These are phyloP conservation scores for Avahi laniger DNA, from an alignment of 2,797 vertebrate genomes.

Conservation along the genomic window DNA sequence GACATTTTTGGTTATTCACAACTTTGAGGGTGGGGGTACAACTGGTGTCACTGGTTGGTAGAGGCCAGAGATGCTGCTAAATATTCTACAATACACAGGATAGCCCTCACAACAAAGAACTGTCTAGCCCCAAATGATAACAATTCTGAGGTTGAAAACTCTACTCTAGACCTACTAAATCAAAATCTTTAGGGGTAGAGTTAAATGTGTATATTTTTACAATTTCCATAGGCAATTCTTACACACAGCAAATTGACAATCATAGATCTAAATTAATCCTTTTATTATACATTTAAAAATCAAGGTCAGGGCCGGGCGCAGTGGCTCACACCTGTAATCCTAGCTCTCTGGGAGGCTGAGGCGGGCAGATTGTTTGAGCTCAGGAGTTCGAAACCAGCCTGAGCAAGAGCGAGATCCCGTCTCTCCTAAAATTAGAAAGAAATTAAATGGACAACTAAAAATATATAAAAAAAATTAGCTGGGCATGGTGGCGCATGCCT, in stretches of 20 bases:
- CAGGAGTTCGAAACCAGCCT: too few species aligned
- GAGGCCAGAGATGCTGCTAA: neutral
- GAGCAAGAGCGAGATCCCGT: too few species aligned
- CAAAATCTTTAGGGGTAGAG: neutral
- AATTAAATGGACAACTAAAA: too few species aligned
- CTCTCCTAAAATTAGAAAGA: too few species aligned
- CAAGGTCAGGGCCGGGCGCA: neutral
- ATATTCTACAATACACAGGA: neutral
- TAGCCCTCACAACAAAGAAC: neutral
- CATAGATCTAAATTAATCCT: neutral
- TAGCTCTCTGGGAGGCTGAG: too few species aligned
- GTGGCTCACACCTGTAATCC: too few species aligned
- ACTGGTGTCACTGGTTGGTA: neutral
- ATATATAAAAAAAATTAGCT: too few species aligned
- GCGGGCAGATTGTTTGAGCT: too few species aligned
- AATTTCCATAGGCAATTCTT: neutral
- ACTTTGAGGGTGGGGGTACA: neutral
- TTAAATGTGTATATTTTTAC: neutral
- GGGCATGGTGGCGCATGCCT: too few species aligned
- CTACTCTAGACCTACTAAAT: neutral
- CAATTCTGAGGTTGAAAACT: neutral
- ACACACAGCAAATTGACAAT: neutral
- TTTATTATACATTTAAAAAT: constrained; percentile 28
- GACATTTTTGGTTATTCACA: constrained; percentile 10
- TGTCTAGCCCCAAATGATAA: neutral